Conservation (phyloP, 2,888 invertebrate species). For the Drosophila stalkeri region DNA sequence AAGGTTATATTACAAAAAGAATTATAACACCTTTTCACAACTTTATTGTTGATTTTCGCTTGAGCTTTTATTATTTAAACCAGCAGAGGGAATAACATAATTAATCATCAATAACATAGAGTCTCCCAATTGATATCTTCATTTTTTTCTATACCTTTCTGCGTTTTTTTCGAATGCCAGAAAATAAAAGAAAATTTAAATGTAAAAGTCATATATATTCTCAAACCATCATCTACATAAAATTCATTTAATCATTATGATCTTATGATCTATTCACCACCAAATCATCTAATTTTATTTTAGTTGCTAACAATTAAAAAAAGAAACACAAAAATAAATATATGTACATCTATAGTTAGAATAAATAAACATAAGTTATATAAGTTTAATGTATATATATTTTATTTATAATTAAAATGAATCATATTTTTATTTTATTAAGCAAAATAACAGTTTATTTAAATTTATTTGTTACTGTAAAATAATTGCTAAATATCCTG, state of each 20-base stretch:
- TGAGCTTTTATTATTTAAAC: too few species aligned
- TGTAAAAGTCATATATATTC: too few species aligned
- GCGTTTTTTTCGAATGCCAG: too few species aligned
- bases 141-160: too few species aligned
- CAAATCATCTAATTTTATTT: background rate
- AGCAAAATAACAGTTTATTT: background rate
- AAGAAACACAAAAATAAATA: background rate
- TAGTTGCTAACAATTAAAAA: background rate
- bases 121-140: too few species aligned
- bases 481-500: slow-evolving; percentile 20
- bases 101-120: too few species aligned
- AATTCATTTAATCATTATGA: background rate
- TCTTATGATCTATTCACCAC: background rate
- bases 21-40: too few species aligned
- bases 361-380: background rate
- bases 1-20: too few species aligned
- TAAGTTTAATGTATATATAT: background rate
- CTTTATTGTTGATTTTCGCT: too few species aligned
- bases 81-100: too few species aligned
- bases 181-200: too few species aligned
- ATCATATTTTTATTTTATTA: background rate
- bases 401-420: background rate
- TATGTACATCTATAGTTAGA: background rate
- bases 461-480: slow-evolving; percentile 18
- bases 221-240: background rate